Evolutionary conservation across 2,797 vertebrate species (phyloP).

Genomic region (Benthosema pterotum): DNA sequence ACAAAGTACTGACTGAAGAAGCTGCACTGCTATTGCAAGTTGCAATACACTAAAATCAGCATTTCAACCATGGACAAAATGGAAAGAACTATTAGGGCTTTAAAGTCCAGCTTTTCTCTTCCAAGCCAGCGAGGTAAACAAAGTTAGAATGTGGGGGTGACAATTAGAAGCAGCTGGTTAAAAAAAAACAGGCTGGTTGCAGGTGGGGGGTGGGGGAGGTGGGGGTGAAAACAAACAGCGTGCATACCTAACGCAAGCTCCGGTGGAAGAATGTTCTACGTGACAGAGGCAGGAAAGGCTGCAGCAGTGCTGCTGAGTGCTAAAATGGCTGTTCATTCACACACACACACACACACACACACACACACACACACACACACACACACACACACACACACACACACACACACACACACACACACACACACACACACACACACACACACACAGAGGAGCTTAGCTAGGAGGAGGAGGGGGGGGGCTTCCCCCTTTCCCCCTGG

Average conservation of each 20-base stretch:
- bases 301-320: slow-evolving; percentile 55
- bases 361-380: slow-evolving; percentile 54
- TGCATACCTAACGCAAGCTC: slow-evolving; percentile 31
- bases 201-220: slow-evolving; percentile 27
- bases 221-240: slow-evolving; percentile 38
- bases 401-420: slow-evolving; percentile 53
- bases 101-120: too few relatives aligned
- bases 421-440: slow-evolving; percentile 56
- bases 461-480: slow-evolving; percentile 41
- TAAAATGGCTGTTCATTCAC: slow-evolving; percentile 69
- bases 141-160: background rate
- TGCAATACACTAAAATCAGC: too few relatives aligned
- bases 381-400: slow-evolving; percentile 58
- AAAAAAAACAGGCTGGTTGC: slow-evolving; percentile 36
- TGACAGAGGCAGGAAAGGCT: slow-evolving; percentile 55
- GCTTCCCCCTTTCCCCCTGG: slow-evolving; percentile 15
- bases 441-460: slow-evolving; percentile 52
- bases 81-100: too few relatives aligned
- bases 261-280: slow-evolving; percentile 44
- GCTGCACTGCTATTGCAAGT: too few relatives aligned
- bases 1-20: background rate
- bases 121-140: too few relatives aligned
- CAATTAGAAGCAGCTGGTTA: slow-evolving; percentile 13
- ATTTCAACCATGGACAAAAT: too few relatives aligned
- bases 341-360: slow-evolving; percentile 56